phyloP scores from a whole-genome alignment of 2,888 invertebrate genomes.

The Pammene fasciana region DNA sequence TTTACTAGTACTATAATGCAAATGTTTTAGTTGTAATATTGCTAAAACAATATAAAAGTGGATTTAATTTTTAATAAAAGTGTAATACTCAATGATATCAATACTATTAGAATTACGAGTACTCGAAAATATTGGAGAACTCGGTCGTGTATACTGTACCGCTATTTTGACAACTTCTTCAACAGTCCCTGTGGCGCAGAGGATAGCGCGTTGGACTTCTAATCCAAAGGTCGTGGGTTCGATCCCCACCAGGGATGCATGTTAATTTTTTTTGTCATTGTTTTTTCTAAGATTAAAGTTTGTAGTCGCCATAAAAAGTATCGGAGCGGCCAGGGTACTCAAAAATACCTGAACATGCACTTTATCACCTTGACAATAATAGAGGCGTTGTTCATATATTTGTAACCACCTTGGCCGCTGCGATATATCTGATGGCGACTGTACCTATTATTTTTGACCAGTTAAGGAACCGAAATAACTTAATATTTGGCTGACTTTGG shows the following conservation, averaged over 20 bases:
- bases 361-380: too few species aligned
- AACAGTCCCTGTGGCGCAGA: constrained; percentile 91
- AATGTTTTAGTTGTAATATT: neutral
- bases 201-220: constrained; percentile 96
- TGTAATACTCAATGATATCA: neutral
- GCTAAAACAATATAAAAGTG: neutral
- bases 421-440: too few species aligned
- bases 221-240: constrained; percentile 95
- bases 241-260: constrained; percentile 91
- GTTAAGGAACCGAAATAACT: too few species aligned
- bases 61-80: too few species aligned
- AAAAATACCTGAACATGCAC: too few species aligned
- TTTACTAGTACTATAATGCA: neutral
- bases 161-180: constrained; percentile 50
- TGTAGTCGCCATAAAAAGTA: too few species aligned
- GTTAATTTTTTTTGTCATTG: neutral
- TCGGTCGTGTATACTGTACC: constrained; percentile 4
- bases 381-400: too few species aligned
- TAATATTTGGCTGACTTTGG: too few species aligned
- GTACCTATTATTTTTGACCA: too few species aligned
- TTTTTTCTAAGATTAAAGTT: neutral
- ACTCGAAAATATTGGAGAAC: constrained; percentile 17
- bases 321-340: too few species aligned
- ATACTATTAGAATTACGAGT: constrained; percentile 11
- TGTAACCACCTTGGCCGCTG: too few species aligned